Conservation (phyloP, 2,113 vertebrate genomes). For the Alethe castanea region DNA sequence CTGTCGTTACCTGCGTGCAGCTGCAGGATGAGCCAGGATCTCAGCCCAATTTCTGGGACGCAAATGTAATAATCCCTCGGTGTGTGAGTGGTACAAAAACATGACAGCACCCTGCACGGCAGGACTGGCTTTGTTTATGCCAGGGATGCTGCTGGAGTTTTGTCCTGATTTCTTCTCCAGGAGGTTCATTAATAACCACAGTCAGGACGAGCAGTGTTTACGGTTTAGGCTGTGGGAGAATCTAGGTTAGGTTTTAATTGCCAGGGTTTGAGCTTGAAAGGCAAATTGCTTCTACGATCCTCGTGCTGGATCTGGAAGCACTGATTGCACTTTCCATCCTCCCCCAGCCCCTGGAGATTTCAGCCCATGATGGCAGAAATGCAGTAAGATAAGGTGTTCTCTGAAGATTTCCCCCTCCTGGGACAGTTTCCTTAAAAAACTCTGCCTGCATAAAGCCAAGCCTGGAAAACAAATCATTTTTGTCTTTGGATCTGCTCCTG, state of each 20-base stretch:
- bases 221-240: conserved; percentile 3
- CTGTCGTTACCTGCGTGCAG: conserved; percentile 31
- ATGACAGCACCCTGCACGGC: conserved; percentile 35
- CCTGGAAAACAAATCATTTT: not conserved
- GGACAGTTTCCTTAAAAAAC: not conserved
- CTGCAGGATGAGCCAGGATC: conserved; percentile 24
- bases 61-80: conserved; percentile 50
- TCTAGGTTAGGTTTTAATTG: conserved; percentile 63
- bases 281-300: conserved; percentile 27
- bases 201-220: not conserved
- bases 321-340: not conserved
- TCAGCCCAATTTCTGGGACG: conserved; percentile 27
- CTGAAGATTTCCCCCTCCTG: conserved; percentile 1
- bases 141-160: not conserved
- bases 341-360: not conserved
- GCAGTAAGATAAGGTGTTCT: not conserved
- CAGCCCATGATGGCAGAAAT: conserved; percentile 35
- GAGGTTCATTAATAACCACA: conserved; percentile 40
- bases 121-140: conserved; percentile 4
- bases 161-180: conserved; percentile 47
- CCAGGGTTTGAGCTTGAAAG: conserved; percentile 16
- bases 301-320: not conserved
- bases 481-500: not conserved
- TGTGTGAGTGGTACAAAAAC: not conserved
- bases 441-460: not conserved